A percentile compares a stretch with the other conserved stretches of the same genome.
phyloP scores from a whole-genome alignment of 2,113 vertebrate species.

The Mugil cephalus region DNA sequence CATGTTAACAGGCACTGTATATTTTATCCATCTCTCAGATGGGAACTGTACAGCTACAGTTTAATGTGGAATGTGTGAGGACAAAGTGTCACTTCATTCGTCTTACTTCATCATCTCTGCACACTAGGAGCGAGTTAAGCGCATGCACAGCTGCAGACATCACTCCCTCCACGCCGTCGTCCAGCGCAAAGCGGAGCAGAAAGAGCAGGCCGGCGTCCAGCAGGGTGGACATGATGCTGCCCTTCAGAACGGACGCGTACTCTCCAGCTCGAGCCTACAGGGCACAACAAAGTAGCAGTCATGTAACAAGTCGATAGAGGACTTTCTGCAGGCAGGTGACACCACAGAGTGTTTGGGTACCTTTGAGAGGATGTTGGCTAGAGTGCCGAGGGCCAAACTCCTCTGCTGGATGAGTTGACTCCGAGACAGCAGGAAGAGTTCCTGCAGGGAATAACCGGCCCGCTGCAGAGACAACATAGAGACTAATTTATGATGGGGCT shows the following conservation, averaged over 20 bases:
- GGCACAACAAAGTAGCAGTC: background rate
- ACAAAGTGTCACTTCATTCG: no score
- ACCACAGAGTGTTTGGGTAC: constrained; percentile 67
- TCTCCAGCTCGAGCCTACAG: constrained; percentile 88
- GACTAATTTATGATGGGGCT: background rate
- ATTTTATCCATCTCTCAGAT: background rate
- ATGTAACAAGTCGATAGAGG: background rate
- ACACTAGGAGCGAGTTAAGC: constrained; percentile 89
- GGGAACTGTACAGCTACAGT: no score
- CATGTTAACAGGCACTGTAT: background rate
- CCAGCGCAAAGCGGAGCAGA: constrained; percentile 93
- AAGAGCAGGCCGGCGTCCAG: constrained; percentile 97
- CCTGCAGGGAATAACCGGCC: constrained; percentile 97
- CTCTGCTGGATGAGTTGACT: constrained; percentile 95
- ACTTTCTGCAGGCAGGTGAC: background rate
- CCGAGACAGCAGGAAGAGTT: constrained; percentile 95
- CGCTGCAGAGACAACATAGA: constrained; percentile 79
- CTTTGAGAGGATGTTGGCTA: constrained; percentile 90
- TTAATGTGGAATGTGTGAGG: no score
- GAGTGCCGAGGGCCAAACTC: constrained; percentile 89
- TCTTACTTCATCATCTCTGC: constrained; percentile 90
- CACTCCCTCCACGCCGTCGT: constrained; percentile 91
- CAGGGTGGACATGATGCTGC: constrained; percentile 87
- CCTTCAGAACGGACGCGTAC: constrained; percentile 85
- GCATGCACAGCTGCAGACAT: constrained; percentile 88